A percentile compares a stretch with the other conserved stretches of the same genome.
Evolutionary conservation across 64 coral and sea anemone genomes (phyloP).

Genomic region (Acropora tenuis): DNA sequence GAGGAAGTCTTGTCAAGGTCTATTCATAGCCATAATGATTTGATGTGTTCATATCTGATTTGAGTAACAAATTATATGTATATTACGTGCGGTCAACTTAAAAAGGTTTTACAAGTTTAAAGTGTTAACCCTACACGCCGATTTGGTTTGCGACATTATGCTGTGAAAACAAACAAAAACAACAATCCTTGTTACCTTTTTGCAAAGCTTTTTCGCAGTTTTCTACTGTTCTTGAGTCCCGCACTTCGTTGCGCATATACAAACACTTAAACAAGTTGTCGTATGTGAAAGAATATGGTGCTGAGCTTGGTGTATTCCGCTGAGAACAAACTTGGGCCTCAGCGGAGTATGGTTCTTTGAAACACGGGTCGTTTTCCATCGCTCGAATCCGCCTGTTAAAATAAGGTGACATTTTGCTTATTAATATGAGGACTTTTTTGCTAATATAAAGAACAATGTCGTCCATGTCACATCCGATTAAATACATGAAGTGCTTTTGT

Average conservation of each 20-base stretch:
- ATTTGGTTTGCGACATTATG: background rate
- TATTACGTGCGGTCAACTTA: no score
- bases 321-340: background rate
- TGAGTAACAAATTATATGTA: no score
- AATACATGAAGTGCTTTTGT: no score
- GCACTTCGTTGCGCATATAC: slow-evolving; percentile 16
- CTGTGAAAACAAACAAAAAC: background rate
- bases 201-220: background rate
- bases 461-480: no score
- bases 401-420: background rate
- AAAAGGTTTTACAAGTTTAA: background rate
- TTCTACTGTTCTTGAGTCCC: background rate
- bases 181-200: background rate
- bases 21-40: no score
- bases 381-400: background rate
- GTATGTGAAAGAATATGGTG: slow-evolving; percentile 29
- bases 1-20: no score
- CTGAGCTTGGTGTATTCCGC: background rate
- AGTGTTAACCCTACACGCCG: background rate
- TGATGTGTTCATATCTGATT: no score
- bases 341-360: background rate
- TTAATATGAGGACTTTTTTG: no score
- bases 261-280: slow-evolving; percentile 30
- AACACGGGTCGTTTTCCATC: background rate
- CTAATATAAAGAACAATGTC: no score